A percentile compares a stretch with the other conserved stretches of the same genome.
These are phyloP conservation scores for Anoplophora glabripennis DNA, from an alignment of 1,140 invertebrate species.

Conservation along the genomic window DNA sequence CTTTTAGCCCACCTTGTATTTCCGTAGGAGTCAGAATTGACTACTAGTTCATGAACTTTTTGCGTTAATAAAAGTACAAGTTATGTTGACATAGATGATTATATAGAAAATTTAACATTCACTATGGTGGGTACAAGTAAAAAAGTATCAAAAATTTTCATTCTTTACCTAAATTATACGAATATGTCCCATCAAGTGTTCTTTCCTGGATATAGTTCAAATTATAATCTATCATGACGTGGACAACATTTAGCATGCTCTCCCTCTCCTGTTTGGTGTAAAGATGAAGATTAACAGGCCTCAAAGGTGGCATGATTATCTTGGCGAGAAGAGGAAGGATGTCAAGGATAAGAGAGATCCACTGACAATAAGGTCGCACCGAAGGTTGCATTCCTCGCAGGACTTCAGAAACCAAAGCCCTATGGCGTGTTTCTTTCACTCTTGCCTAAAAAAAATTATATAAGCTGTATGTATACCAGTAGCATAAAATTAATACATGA, in stretches of 20 bases:
- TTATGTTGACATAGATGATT: too few species aligned
- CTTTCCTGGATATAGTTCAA: slow-evolving; percentile 82
- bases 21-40: too few species aligned
- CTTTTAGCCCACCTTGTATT: too few species aligned
- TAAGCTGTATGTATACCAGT: too few species aligned
- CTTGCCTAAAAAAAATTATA: slow-evolving; percentile 52
- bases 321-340: slow-evolving; percentile 70
- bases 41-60: too few species aligned
- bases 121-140: too few species aligned
- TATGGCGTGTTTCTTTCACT: slow-evolving; percentile 55
- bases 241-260: slow-evolving; percentile 68
- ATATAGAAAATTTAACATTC: too few species aligned
- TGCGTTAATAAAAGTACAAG: too few species aligned
- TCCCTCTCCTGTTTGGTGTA: slow-evolving; percentile 74
- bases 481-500: too few species aligned
- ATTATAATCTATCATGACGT: slow-evolving; percentile 86
- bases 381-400: slow-evolving; percentile 62
- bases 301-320: slow-evolving; percentile 72
- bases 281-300: slow-evolving; percentile 74
- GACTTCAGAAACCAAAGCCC: slow-evolving; percentile 60
- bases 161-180: slow-evolving; percentile 79
- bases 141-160: neutral
- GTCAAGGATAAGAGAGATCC: slow-evolving; percentile 63
- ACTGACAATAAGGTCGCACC: slow-evolving; percentile 58
- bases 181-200: slow-evolving; percentile 72